A percentile compares a stretch with the other conserved stretches of the same genome.
Evolutionary conservation across 2,797 vertebrate species (phyloP).

Genomic region (Amazona finschi): DNA sequence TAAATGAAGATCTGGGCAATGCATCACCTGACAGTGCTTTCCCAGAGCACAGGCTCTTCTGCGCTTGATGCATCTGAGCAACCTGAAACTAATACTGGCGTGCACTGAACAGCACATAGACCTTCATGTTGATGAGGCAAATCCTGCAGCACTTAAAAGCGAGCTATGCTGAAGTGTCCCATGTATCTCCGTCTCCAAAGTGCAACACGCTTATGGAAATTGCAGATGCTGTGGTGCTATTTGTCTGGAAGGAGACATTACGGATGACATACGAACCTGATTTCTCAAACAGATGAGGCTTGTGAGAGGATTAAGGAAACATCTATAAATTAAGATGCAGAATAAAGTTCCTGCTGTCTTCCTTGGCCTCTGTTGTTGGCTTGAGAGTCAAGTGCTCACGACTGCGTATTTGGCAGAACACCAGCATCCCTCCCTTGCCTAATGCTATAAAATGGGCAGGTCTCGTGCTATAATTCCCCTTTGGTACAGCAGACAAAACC

Average conservation of each 20-base stretch:
- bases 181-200: constrained; percentile 51
- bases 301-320: constrained; percentile 57
- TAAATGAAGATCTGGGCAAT: not conserved
- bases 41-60: not conserved
- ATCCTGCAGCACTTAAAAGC: constrained; percentile 32
- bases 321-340: constrained; percentile 60
- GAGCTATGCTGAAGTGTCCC: not conserved
- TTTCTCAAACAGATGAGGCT: constrained; percentile 48
- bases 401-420: constrained; percentile 33
- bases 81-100: not conserved
- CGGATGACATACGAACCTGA: constrained; percentile 42
- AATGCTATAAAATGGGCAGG: not conserved
- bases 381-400: constrained; percentile 39
- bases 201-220: constrained; percentile 48
- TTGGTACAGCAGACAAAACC: not conserved
- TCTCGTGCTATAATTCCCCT: not conserved
- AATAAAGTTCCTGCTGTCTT: constrained; percentile 41
- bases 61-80: constrained; percentile 21
- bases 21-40: not conserved
- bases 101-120: not conserved
- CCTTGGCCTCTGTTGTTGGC: not conserved
- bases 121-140: constrained; percentile 23
- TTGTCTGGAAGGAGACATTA: constrained; percentile 46
- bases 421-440: constrained; percentile 17
- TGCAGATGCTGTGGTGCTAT: constrained; percentile 39